These are phyloP conservation scores for Autographa pulchrina DNA, from an alignment of 2,888 invertebrate species.

Conservation along the genomic window DNA sequence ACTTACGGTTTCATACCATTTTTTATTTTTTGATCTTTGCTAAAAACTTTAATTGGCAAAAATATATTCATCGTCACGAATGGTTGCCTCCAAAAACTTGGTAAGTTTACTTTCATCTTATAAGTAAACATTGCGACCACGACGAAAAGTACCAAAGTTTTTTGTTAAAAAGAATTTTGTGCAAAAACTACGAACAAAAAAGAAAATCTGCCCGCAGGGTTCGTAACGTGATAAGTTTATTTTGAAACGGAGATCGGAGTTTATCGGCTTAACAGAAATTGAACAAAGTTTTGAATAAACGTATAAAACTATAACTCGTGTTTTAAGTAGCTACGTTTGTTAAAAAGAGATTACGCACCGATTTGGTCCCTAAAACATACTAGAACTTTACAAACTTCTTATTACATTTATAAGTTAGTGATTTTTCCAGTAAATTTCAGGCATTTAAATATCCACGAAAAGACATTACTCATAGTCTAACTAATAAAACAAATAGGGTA, in stretches of 20 bases:
- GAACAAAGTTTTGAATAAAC: background rate
- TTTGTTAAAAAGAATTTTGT: constrained; percentile 77
- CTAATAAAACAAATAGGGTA: background rate
- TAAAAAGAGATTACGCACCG: background rate
- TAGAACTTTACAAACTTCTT: no score
- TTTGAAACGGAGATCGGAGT: constrained; percentile 80
- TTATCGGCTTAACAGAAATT: constrained; percentile 68
- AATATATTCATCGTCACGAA: constrained; percentile 67
- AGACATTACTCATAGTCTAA: background rate
- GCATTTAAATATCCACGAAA: background rate
- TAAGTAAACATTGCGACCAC: constrained; percentile 81
- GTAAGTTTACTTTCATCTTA: constrained; percentile 79
- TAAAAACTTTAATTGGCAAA: constrained; percentile 40
- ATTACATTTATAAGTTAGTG: background rate
- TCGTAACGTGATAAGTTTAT: constrained; percentile 86
- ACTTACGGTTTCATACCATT: background rate
- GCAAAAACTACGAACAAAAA: constrained; percentile 84
- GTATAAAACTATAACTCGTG: background rate
- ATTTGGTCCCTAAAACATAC: background rate
- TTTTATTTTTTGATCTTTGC: background rate
- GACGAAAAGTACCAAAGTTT: constrained; percentile 72
- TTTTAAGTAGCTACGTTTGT: background rate
- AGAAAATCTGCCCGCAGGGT: constrained; percentile 75
- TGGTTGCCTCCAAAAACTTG: constrained; percentile 62
- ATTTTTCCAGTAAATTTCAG: background rate